Percentiles rank a stretch among this genome's conserved stretches.
Evolutionary conservation across 2,888 invertebrate species (phyloP).

Genomic region (Furcula furcula): DNA sequence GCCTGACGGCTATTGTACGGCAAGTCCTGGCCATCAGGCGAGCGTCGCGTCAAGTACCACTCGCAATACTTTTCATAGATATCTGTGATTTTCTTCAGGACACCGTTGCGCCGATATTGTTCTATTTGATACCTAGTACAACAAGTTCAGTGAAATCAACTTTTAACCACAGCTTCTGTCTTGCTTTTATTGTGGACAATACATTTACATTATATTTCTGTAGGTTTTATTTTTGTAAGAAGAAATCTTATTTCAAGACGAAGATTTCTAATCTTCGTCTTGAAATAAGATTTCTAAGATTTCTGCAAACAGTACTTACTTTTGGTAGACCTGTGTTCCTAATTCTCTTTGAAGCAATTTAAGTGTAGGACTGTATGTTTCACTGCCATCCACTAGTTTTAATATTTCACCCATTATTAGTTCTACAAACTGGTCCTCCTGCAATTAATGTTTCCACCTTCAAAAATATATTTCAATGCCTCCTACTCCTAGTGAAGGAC

Average conservation of each 20-base stretch:
- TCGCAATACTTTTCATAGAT: constrained; percentile 85
- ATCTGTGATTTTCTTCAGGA: constrained; percentile 82
- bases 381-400: constrained; percentile 88
- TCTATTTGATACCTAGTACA: constrained; percentile 85
- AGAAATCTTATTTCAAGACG: no score
- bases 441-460: no score
- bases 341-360: constrained; percentile 84
- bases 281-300: no score
- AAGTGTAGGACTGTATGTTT: constrained; percentile 88
- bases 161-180: no score
- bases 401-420: constrained; percentile 86
- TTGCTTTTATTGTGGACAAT: no score
- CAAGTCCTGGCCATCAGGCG: constrained; percentile 43
- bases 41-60: constrained; percentile 79
- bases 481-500: no score
- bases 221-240: no score
- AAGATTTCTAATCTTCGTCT: no score
- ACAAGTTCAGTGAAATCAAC: no score
- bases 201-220: no score
- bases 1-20: constrained; percentile 84
- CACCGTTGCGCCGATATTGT: constrained; percentile 84
- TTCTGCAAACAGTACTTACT: constrained; percentile 62
- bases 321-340: constrained; percentile 85
- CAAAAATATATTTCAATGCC: no score
- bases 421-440: constrained; percentile 81